phyloP scores from a whole-genome alignment of 2,113 vertebrate species.

The Periophthalmodon schlosseri region DNA sequence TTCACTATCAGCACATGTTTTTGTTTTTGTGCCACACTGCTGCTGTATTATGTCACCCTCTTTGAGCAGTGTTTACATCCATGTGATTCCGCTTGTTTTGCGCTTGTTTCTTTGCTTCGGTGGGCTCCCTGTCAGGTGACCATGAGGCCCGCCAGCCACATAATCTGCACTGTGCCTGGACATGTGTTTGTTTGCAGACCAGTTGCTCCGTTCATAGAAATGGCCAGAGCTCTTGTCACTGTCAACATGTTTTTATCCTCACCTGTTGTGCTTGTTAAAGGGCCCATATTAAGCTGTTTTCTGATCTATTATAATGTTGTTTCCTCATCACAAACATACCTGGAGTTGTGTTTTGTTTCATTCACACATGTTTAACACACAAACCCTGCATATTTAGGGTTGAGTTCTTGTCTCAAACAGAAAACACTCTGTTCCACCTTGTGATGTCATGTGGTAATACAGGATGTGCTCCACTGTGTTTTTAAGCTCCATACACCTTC shows the following conservation, averaged over 20 bases:
- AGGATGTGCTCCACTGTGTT: no score
- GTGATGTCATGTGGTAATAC: no score
- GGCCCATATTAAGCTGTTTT: neutral
- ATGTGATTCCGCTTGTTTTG: conserved; percentile 12
- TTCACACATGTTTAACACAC: no score
- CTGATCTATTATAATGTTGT: no score
- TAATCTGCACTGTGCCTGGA: conserved; percentile 25
- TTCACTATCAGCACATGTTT: neutral
- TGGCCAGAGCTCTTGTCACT: conserved; percentile 14
- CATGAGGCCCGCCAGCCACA: neutral
- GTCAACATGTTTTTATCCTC: conserved; percentile 20
- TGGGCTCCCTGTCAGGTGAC: conserved; percentile 37
- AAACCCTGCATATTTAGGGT: no score
- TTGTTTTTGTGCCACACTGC: neutral
- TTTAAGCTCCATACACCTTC: no score
- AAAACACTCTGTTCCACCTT: no score
- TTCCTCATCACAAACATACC: no score
- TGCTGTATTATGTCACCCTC: neutral
- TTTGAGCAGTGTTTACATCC: conserved; percentile 7
- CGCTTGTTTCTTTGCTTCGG: conserved; percentile 9
- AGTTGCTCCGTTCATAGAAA: conserved; percentile 29
- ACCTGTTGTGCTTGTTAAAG: neutral
- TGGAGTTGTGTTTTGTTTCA: no score
- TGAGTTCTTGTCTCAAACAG: no score
- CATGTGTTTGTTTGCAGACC: conserved; percentile 5